Base-by-base conservation (phyloP, 2,797 vertebrate genomes). In the Ataeniobius toweri region DNA sequence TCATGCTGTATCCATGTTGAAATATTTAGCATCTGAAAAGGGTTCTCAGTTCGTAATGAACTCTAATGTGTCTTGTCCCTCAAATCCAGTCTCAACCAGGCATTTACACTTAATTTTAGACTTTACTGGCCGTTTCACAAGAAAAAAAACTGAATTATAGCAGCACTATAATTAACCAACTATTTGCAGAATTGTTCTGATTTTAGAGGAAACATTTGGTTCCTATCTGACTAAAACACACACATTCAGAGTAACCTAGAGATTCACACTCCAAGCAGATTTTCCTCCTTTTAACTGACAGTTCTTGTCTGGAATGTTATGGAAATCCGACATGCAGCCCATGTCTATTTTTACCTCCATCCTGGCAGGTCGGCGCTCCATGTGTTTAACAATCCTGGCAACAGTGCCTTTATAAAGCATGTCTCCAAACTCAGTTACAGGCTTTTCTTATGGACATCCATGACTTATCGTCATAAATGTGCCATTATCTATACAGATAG, bases 291-390 rank as follows among this genome's bases (percentile, higher is more conserved):
- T 61, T 58, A 50, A 76, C 74, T 88, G 69, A 81, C 77, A 81
- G 74, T 63, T 90, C 82, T 86, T 80, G 85, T 85, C 81, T 28
- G 59, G 67, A 80, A 88, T 80, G 80, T 77, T 68, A 22, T 67
- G 77, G 82, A 80, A 80, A 83, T 65, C 18, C 22, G 56, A 80
- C 79, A 82, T 51, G 73, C 51, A 83, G 85, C 12, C 73, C 16
- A 24, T 7, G 68, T 88, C 83, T 92, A 88, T 89, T 90, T 91
- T 55, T 83, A 71, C 80, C 78, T 78, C 75, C 22, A 10, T 67
- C 39, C 22, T 67, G 39, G 63, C 63, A 10, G 5, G 63, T 24
- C 63, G 10, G 63, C 36, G 16, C n/a, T 41, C 36, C 36, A 22
- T 13, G 31, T 63, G 59, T 20, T 63, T 18, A 1, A 41, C 63